Percentiles rank a stretch among this genome's conserved stretches.
Conservation (phyloP, 2,888 invertebrate genomes). For the Limnephilus marmoratus region DNA sequence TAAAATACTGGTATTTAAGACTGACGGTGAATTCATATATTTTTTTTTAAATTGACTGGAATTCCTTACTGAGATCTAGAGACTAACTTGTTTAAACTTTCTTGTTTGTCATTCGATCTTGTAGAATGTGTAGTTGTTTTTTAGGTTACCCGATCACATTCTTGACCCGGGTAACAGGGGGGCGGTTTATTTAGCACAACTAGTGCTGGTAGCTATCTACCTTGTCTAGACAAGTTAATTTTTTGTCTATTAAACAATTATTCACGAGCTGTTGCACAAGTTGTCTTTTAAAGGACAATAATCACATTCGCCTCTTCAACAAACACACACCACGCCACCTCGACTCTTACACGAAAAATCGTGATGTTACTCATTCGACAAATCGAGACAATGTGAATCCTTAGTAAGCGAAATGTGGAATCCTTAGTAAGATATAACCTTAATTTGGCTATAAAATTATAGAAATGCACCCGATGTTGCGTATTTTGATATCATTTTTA, state of each 20-base stretch:
- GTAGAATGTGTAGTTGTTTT: neutral
- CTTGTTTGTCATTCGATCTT: neutral
- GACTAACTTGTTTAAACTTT: neutral
- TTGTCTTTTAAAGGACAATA: neutral
- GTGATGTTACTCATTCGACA: too few relatives aligned
- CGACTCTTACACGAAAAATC: too few relatives aligned
- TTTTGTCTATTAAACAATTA: neutral
- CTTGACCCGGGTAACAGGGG: neutral
- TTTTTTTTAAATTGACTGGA: neutral
- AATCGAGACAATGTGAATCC: too few relatives aligned
- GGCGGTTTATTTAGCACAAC: neutral
- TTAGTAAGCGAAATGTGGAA: too few relatives aligned
- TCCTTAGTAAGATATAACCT: too few relatives aligned
- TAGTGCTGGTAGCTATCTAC: neutral
- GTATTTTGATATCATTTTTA: neutral
- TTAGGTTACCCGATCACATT: neutral
- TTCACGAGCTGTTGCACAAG: neutral
- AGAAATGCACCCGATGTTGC: neutral
- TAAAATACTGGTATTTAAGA: too few relatives aligned
- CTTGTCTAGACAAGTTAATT: neutral
- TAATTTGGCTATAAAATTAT: too few relatives aligned
- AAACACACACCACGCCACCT: too few relatives aligned
- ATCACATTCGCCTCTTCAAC: too few relatives aligned
- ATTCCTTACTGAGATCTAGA: neutral
- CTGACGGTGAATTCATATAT: too few relatives aligned